Percentiles rank a stretch among this genome's conserved stretches.
These are phyloP conservation scores for Amblyornis subalaris DNA, from an alignment of 2,113 vertebrate species.

Conservation along the genomic window DNA sequence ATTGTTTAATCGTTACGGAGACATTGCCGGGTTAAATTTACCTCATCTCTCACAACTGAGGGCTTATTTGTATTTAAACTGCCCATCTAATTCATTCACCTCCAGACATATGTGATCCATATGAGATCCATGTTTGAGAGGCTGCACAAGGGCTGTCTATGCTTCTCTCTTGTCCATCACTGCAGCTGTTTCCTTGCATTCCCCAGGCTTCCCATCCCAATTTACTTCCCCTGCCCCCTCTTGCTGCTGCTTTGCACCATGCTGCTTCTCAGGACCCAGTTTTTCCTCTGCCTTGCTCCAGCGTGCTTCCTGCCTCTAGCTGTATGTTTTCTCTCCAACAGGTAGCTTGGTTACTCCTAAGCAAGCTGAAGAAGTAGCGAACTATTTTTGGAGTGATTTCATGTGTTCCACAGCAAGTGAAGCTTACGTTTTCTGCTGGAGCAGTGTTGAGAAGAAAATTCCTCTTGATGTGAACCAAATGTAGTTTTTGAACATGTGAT, in stretches of 20 bases:
- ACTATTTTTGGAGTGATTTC: not conserved
- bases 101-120: not conserved
- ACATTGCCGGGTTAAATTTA: not conserved
- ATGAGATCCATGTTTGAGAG: not conserved
- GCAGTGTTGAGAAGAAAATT: not conserved
- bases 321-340: not conserved
- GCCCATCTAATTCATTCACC: not conserved
- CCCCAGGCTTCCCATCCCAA: not conserved
- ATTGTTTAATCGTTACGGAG: rapidly evolving
- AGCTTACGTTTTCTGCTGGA: not conserved
- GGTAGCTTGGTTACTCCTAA: not conserved
- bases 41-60: not conserved
- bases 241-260: not conserved
- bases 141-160: not conserved
- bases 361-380: not conserved
- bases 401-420: not conserved
- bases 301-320: not conserved
- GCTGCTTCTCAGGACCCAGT: not conserved
- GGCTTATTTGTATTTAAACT: not conserved
- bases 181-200: rapidly evolving
- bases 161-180: not conserved
- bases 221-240: not conserved
- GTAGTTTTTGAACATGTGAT: not conserved
- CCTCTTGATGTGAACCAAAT: not conserved
- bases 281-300: not conserved